These are phyloP conservation scores for Carassius gibelio DNA, from an alignment of 2,113 vertebrate genomes.

Conservation along the genomic window DNA sequence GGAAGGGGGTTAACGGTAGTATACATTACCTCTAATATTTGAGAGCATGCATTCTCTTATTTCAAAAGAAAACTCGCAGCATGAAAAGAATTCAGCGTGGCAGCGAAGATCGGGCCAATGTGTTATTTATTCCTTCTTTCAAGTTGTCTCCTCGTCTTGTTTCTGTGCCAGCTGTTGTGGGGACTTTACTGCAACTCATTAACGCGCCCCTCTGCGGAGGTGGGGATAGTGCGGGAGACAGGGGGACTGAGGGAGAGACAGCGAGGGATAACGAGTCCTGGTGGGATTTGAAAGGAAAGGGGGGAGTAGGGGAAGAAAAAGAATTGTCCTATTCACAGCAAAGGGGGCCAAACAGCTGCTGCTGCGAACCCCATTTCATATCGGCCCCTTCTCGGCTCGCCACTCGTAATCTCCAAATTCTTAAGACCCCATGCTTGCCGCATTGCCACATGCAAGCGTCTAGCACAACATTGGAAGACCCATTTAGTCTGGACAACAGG, in stretches of 20 bases:
- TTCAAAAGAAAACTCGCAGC: constrained; percentile 55
- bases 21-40: constrained; percentile 57
- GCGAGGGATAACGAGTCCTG: constrained; percentile 59
- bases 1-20: constrained; percentile 53
- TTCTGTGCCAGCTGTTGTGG: constrained; percentile 70
- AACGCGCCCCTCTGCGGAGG: constrained; percentile 58
- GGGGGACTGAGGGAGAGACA: constrained; percentile 51
- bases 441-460: constrained; percentile 46
- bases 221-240: constrained; percentile 59
- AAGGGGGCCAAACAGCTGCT: constrained; percentile 74
- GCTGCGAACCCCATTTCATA: constrained; percentile 67
- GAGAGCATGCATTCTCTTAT: constrained; percentile 50
- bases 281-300: constrained; percentile 61
- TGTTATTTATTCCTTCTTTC: constrained; percentile 58
- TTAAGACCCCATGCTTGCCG: constrained; percentile 67
- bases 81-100: constrained; percentile 56
- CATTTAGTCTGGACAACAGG: constrained; percentile 75
- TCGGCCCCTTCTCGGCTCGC: constrained; percentile 61
- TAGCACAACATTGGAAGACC: constrained; percentile 66
- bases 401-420: constrained; percentile 71
- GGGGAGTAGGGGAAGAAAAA: constrained; percentile 57
- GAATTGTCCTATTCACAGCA: constrained; percentile 64
- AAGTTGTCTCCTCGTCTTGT: constrained; percentile 53
- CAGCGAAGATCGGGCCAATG: constrained; percentile 46
- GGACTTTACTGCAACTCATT: constrained; percentile 71